phyloP scores from a whole-genome alignment of 2,888 invertebrate species.

The Acanthosepion lycidas region DNA sequence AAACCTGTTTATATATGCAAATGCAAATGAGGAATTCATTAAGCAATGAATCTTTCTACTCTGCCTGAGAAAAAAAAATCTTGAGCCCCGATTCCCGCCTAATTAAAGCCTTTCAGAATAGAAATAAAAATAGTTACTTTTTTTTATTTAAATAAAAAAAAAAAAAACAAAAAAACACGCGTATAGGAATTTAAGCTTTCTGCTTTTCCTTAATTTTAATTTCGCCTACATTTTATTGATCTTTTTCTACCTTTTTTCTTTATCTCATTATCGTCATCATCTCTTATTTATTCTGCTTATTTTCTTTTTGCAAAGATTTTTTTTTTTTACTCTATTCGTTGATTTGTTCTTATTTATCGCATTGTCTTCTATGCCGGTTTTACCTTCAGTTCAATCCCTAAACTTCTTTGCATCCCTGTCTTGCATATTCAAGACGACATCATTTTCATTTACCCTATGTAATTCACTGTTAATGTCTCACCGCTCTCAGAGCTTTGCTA shows the following conservation, averaged over 20 bases:
- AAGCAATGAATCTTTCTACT: neutral
- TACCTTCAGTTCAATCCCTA: neutral
- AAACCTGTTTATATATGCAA: too few species aligned
- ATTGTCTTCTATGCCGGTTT: neutral
- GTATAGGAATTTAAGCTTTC: neutral
- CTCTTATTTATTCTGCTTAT: neutral
- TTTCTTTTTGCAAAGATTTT: neutral
- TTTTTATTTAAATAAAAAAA: neutral
- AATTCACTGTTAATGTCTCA: neutral
- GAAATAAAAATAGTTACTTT: neutral
- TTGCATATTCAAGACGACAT: neutral
- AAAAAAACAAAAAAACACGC: too few species aligned
- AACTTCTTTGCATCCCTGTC: neutral
- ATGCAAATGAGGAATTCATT: neutral
- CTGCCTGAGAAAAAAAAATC: neutral
- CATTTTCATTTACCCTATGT: neutral
- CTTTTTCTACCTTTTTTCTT: neutral
- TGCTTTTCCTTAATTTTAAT: neutral
- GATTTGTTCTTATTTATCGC: neutral
- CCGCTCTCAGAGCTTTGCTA: neutral
- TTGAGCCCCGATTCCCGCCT: neutral
- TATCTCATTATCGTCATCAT: too few species aligned
- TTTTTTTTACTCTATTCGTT: neutral
- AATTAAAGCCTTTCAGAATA: neutral
- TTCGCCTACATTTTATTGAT: neutral